A percentile compares a stretch with the other conserved stretches of the same genome.
These are phyloP conservation scores for Theristicus caerulescens DNA, from an alignment of 2,113 vertebrate species.

Conservation along the genomic window DNA sequence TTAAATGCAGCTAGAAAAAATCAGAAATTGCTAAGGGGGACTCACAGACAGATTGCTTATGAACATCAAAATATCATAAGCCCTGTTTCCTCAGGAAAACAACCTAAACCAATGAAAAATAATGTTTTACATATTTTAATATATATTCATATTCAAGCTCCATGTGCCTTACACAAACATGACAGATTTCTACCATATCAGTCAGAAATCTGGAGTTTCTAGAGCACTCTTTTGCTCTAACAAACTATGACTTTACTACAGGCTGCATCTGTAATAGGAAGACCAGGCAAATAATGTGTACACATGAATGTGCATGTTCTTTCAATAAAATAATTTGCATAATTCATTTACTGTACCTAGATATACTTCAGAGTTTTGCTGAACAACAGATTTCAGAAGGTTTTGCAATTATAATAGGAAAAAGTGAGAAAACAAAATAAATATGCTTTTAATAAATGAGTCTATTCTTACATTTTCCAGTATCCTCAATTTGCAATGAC, in stretches of 20 bases:
- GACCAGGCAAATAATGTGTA: neutral
- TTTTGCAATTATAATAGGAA: slow-evolving; percentile 1
- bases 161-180: neutral
- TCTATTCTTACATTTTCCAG: neutral
- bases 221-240: neutral
- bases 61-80: neutral
- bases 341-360: neutral
- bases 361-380: neutral
- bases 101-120: neutral
- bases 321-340: neutral
- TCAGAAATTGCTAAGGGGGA: neutral
- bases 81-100: neutral
- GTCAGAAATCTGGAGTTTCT: neutral
- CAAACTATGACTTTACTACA: neutral
- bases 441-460: neutral
- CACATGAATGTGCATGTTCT: neutral
- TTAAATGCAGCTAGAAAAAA: neutral
- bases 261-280: neutral
- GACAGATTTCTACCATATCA: neutral
- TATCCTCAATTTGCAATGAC: neutral
- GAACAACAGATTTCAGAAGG: neutral
- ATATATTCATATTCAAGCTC: neutral
- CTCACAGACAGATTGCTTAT: neutral
- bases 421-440: slow-evolving; percentile 15
- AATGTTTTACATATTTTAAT: neutral